Evolutionary conservation across 2,797 vertebrate species (phyloP), one percentile per base, ranked within the genome.

Genomic region (Eulemur rubriventer): DNA sequence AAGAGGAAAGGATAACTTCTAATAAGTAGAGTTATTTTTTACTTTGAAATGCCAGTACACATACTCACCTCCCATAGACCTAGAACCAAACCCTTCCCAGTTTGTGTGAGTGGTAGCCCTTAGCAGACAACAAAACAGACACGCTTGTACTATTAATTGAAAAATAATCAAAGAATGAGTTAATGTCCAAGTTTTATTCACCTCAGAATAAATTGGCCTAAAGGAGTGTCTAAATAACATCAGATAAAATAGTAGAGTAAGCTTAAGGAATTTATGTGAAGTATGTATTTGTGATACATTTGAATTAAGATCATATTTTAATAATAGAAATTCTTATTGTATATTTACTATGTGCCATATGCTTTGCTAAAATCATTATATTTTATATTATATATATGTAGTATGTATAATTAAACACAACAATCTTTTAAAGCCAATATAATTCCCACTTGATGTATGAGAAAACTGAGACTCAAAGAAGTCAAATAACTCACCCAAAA

Each of bases 371-470:
- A 73, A 59, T 50, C 67, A 20, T 69, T 79, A 50, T 30, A 35
- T 84, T 75, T 48, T 41, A 13, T 50, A 50, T 24, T 80, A 85
- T 46, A 3, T 30, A 14, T 20, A 30, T 48, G 43, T 57, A 59
- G 10, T 88, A 63, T 80, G 14, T 73, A 89, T 81, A 85, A 96
- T 82, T 94, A 63, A 91, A 82, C 46, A 87, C 1, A 83, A 59
- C 2, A 87, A 86, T 65, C 16, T 92, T 94, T 63, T 43, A 13
- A 88, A 52, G 28, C 5, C 22, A n/a, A 13, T 67, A 11, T 33
- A 82, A 67, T 80, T 79, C 12, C 8, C 24, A 61, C 59, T 89
- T 96, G 0, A 14, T 50, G n/a, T 46, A 14, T 94, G 7, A 83
- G 46, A 94, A 85, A 93, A 80, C 12, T 75, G 67, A 83, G 22